These are phyloP conservation scores for Listronotus bonariensis DNA, from an alignment of 1,140 invertebrate genomes.

Conservation along the genomic window DNA sequence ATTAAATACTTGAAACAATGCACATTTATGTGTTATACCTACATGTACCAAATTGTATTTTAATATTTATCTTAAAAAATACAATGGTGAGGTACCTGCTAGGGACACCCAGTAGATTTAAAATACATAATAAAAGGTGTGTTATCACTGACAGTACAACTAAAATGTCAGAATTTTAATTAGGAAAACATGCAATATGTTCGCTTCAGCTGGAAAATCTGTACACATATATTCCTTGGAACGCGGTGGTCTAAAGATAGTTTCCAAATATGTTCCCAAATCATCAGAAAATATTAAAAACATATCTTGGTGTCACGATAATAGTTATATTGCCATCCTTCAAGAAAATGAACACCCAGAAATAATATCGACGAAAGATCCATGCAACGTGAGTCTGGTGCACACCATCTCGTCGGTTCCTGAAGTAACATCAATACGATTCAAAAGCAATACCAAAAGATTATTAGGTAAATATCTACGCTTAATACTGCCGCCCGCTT, in stretches of 20 bases:
- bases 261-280: conserved; percentile 12
- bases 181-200: background rate
- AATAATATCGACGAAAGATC: conserved; percentile 40
- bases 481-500: too few species aligned
- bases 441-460: conserved; percentile 39
- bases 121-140: too few species aligned
- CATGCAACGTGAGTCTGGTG: conserved; percentile 30
- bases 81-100: too few species aligned
- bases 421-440: conserved; percentile 28
- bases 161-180: too few species aligned
- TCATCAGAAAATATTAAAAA: conserved; percentile 5
- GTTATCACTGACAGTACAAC: too few species aligned
- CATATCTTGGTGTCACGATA: conserved; percentile 42
- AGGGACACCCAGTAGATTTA: too few species aligned
- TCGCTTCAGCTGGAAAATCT: conserved; percentile 13
- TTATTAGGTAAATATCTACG: background rate
- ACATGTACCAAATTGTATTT: too few species aligned
- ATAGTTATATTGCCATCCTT: conserved; percentile 38
- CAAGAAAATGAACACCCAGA: conserved; percentile 33
- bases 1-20: too few species aligned
- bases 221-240: conserved; percentile 10
- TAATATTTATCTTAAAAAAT: too few species aligned
- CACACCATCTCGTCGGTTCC: conserved; percentile 35
- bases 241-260: background rate
- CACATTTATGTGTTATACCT: too few species aligned